Evolutionary conservation across 2,797 vertebrate genomes (phyloP).

Genomic region (Peromyscus attwateri): DNA sequence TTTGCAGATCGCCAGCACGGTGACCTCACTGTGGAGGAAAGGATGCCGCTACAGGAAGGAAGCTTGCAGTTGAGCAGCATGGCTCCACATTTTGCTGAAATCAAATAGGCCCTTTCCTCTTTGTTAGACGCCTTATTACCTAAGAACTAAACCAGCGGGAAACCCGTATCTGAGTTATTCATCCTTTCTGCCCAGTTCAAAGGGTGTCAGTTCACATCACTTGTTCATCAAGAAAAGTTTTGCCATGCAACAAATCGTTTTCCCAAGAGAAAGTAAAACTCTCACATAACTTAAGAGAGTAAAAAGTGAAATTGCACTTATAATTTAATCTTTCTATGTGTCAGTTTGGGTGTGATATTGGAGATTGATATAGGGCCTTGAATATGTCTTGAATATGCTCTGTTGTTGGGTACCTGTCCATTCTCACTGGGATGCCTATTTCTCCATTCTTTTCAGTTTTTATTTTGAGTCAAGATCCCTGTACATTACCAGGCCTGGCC

Average conservation of each 20-base stretch:
- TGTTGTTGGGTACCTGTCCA: neutral
- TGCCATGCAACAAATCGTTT: slow-evolving; percentile 36
- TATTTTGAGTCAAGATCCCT: neutral
- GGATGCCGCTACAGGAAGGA: slow-evolving; percentile 2
- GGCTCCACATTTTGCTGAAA: slow-evolving; percentile 64
- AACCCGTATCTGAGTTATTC: slow-evolving; percentile 1
- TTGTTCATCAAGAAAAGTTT: slow-evolving; percentile 61
- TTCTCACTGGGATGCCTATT: neutral
- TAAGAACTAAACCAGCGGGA: slow-evolving; percentile 61
- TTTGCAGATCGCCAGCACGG: neutral
- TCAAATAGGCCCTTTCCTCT: slow-evolving; percentile 67
- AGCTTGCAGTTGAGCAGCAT: slow-evolving; percentile 58
- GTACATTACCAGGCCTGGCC: neutral
- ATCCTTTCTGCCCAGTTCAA: slow-evolving; percentile 63
- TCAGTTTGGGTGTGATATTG: neutral
- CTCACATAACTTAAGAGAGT: neutral
- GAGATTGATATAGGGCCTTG: neutral
- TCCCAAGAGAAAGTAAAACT: slow-evolving; percentile 54
- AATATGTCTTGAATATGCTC: neutral
- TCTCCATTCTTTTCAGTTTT: neutral
- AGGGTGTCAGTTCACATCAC: slow-evolving; percentile 33
- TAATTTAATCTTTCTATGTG: slow-evolving; percentile 35
- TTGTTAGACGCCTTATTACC: slow-evolving; percentile 63
- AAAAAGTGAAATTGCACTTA: neutral
- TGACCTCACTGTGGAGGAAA: slow-evolving; percentile 53